Conservation (phyloP, 1,140 invertebrate species). For the Lepidurus packardi region DNA sequence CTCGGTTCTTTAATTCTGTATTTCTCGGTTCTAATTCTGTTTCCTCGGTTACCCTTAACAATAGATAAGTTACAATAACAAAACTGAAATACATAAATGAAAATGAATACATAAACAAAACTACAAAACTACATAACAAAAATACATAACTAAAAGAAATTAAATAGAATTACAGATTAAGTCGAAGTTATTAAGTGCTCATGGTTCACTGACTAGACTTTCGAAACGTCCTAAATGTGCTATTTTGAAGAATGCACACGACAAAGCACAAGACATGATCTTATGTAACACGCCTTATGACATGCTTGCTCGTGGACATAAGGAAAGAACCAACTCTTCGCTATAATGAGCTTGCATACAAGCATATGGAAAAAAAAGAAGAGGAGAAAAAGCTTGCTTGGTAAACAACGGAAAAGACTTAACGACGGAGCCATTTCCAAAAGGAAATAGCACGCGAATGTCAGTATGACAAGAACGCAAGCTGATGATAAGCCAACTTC, state of each 20-base stretch:
- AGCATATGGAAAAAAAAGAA: not conserved
- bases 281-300: not conserved
- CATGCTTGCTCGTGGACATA: not conserved
- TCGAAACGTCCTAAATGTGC: not conserved
- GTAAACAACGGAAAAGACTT: not conserved
- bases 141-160: no score
- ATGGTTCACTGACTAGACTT: not conserved
- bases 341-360: not conserved
- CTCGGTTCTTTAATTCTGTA: no score
- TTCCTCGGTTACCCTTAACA: no score
- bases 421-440: not conserved
- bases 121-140: no score
- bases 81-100: no score
- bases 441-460: not conserved
- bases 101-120: no score
- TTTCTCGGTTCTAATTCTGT: no score
- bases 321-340: not conserved
- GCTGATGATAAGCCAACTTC: not conserved
- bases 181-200: no score
- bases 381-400: not conserved
- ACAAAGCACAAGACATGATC: not conserved
- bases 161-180: no score
- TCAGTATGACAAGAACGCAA: not conserved
- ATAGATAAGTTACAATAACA: no score
- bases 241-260: constrained; percentile 17